Base-by-base conservation (phyloP, 2,888 invertebrate genomes). In the Athalia rosae region DNA sequence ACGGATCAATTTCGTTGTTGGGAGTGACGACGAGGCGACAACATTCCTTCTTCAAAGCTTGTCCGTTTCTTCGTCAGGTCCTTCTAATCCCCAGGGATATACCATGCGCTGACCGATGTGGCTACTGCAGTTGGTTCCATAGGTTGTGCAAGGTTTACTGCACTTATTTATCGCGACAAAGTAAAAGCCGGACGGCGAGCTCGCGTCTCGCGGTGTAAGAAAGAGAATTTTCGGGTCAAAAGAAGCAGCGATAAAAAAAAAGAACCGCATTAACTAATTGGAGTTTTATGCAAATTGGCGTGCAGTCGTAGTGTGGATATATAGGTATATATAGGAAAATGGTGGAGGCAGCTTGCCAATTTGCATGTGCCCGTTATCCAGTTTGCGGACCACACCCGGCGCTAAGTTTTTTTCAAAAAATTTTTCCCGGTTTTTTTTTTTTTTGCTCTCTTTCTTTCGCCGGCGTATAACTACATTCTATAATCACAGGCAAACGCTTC, bases 261-360 rank as follows among this genome's bases (percentile, higher is more conserved):
- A 81, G 80, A 82, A 82, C 77, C 79, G 80, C 81, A 79, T 82
- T 77, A 80, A 81, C 81, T 82, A 82, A 82, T 82, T 82, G 81
- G 81, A 79, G 79, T 82, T 81, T 82, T 79, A 82, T 80, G 81
- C 79, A 82, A 82, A 82, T 82, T 80, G 81, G 78, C 79, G 48
- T 61, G 74, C 59, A 74, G 61, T 47, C 74, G 62, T 56, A 74
- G 11, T 58, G 61, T 61, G 43, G 28, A 58, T 7, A 28, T n/a
- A 47, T 41, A 47, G 61, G 41, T 28, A 28, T 28, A 28, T 28
- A 28, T 28, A 28, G 13, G 45, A 59, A 77, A 43, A 77, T 76
- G 62, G 69, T 56, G 63, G 77, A 74, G 80, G 81, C 81, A 80
- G 79, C 81, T 79, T 81, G 81, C 81, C 81, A 81, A 82, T 81